Conservation (phyloP, 2,888 invertebrate species). For the Platerodrilus igneus region DNA sequence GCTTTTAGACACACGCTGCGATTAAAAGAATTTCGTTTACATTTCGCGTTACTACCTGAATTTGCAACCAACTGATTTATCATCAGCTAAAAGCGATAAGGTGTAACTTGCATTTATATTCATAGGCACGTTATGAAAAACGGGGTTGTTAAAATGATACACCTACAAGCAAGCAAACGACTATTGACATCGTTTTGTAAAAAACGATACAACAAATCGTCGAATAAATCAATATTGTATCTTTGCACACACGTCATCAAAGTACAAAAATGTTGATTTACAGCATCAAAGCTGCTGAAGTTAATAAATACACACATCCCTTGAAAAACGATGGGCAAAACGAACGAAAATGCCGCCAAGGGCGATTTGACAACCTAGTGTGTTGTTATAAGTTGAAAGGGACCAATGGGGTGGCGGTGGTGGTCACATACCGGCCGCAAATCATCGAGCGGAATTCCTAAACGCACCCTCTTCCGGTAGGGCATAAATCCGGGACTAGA, state of each 20-base stretch:
- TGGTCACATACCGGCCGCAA: conserved; percentile 49
- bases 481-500: conserved; percentile 44
- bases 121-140: too few species aligned
- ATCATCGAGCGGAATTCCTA: conserved; percentile 60
- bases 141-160: too few species aligned
- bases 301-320: conserved; percentile 37
- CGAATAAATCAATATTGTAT: conserved; percentile 41
- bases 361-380: conserved; percentile 19
- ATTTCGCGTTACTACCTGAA: too few species aligned
- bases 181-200: too few species aligned
- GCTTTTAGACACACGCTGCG: conserved; percentile 27
- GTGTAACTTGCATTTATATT: too few species aligned
- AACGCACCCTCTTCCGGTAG: conserved; percentile 51
- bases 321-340: conserved; percentile 34
- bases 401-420: conserved; percentile 25
- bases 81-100: too few species aligned
- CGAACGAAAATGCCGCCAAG: conserved; percentile 24
- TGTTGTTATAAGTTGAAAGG: conserved; percentile 27
- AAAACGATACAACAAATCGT: conserved; percentile 33
- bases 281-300: conserved; percentile 38
- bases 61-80: too few species aligned
- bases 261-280: conserved; percentile 42
- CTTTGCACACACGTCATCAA: conserved; percentile 39
- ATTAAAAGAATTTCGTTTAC: conserved; percentile 36
- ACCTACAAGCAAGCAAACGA: too few species aligned